Evolutionary conservation across 2,888 invertebrate genomes (phyloP), one percentile per base, ranked within the genome.

Genomic region (Camponotus fellah): DNA sequence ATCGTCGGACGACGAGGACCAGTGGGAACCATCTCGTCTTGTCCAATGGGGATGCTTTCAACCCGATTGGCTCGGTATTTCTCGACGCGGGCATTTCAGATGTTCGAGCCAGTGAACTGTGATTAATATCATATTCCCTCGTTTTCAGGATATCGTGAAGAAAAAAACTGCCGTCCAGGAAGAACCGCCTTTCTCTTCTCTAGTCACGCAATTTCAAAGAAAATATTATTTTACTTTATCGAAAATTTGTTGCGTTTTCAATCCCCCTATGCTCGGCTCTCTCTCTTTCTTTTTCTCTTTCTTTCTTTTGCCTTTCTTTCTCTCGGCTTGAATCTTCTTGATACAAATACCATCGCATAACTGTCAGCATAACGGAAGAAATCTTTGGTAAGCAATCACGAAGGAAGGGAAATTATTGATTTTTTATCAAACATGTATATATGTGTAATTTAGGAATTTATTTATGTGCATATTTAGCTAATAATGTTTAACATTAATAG

Each of bases 1-100:
- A 86, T 80, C 89, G 72, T 82, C 82, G 84, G 84, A 86, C 86
- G 80, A 76, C 86, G 72, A 74, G 83, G 87, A 83, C 77, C 82
- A 79, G 68, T 68, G 83, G 83, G 82, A 80, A 77, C 84, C 85
- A 74, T 82, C 82, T 56, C 72, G 84, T 82, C 82, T 49, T 68
- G 85, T 77, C 84, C 84, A 84, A 82, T 65, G 85, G 85, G 83
- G 81, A 90, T 87, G 89, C 89, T 89, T 88, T 89, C 89, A 90
- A 84, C 84, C 79, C 90, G 90, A 89, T 90, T 89, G 90, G 84
- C 85, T 86, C 84, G 84, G 87, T 84, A 85, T 87, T 86, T 88
- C 83, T 86, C 84, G 83, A 84, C 76, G 81, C 84, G 56, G 58
- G 32, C 56, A 77, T 82, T 84, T 86, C 82, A 90, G 90, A 90